A percentile compares a stretch with the other conserved stretches of the same genome.
Conservation (phyloP, 2,113 vertebrate genomes). For the Martes martes region DNA sequence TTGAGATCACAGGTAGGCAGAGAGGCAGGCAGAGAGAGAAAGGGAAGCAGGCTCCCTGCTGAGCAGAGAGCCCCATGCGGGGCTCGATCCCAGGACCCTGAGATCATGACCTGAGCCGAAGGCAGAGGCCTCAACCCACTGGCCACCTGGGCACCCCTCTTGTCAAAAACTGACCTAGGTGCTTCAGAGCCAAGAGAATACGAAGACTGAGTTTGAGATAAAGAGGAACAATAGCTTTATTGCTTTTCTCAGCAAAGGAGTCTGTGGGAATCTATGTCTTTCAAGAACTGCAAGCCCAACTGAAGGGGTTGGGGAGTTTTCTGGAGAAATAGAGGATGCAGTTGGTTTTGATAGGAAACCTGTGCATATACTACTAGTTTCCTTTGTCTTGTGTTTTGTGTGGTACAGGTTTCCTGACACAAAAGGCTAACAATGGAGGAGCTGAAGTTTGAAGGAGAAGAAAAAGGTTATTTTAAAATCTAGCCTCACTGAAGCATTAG, state of each 20-base stretch:
- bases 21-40: too few relatives aligned
- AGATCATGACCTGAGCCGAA: too few relatives aligned
- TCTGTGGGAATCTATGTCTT: neutral
- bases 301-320: neutral
- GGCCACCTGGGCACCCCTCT: too few relatives aligned
- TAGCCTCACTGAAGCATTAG: neutral
- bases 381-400: neutral
- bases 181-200: neutral
- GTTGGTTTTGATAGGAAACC: neutral
- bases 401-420: neutral
- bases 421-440: neutral
- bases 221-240: neutral
- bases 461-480: neutral
- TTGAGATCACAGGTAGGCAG: too few relatives aligned
- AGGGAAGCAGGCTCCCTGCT: too few relatives aligned
- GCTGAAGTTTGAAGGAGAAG: neutral
- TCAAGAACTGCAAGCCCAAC: neutral
- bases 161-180: neutral
- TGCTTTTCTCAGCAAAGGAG: neutral
- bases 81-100: too few relatives aligned
- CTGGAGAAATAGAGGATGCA: neutral
- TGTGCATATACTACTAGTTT: neutral
- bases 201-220: neutral
- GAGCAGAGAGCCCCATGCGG: too few relatives aligned
- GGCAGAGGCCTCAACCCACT: too few relatives aligned